Conservation (phyloP, 2,888 invertebrate species). For the Oscheius myriophilus region DNA sequence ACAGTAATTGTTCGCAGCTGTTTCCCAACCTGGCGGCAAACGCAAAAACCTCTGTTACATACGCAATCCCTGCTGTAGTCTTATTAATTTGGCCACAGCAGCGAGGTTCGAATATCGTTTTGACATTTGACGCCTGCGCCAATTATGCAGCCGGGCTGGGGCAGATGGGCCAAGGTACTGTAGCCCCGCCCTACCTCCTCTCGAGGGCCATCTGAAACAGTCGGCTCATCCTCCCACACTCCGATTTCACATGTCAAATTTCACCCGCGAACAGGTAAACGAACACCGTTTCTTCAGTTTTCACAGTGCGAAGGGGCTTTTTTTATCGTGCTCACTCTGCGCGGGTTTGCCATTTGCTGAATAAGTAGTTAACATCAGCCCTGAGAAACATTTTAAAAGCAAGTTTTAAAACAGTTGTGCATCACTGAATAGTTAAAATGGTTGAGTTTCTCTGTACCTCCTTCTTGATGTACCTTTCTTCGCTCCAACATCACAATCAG, state of each 20-base stretch:
- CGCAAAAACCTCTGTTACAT: conserved; percentile 8
- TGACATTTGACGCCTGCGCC: conserved; percentile 31
- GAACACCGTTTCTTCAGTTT: conserved; percentile 11
- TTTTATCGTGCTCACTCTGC: no score
- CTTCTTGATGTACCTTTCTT: no score
- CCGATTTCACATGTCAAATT: conserved; percentile 27
- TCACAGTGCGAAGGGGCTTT: neutral
- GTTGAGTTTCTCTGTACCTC: no score
- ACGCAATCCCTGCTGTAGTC: conserved; percentile 23
- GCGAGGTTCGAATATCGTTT: conserved; percentile 30
- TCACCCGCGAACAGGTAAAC: conserved; percentile 20
- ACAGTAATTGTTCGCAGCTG: no score
- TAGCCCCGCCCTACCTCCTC: conserved; percentile 15
- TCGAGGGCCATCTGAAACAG: neutral
- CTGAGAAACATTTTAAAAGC: no score
- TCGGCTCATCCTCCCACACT: conserved; percentile 7
- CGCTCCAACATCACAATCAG: no score
- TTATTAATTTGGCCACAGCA: conserved; percentile 29
- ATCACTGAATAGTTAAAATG: no score
- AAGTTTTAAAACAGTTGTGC: no score
- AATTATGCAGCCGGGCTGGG: conserved; percentile 29
- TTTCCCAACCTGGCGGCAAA: conserved; percentile 4
- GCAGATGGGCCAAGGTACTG: neutral
- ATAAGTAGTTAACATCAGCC: no score
- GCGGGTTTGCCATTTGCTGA: no score